Evolutionary conservation across 2,113 vertebrate genomes (phyloP), one percentile per base, ranked within the genome.

Genomic region (Dromas ardeola): DNA sequence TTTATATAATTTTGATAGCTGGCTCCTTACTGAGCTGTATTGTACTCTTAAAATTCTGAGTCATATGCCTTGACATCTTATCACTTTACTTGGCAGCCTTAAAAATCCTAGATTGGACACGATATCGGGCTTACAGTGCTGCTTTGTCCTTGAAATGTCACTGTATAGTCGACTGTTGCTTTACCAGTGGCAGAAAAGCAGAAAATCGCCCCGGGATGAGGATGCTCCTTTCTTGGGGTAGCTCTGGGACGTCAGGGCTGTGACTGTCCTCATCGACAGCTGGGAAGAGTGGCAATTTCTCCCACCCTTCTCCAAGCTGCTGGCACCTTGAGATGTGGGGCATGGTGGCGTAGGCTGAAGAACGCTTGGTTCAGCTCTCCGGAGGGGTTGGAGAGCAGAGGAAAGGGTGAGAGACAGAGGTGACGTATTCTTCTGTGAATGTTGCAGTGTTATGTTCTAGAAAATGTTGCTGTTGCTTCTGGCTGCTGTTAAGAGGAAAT

Each of bases 41-140:
- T 91, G 71, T 96, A 50, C 61, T 95, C 78, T 65, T 61, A 50
- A 81, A 85, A 79, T 92, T 93, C 81, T 96, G 97, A 95, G 89
- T 97, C 93, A 96, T 96, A 52, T 85, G 93, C 89, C 84, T 86
- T 90, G 91, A 97, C 89, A 92, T 96, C 93, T 89, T 91, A 91
- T 22, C 67, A 4, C 81, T 93, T 96, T 80, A 62, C 93, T 90
- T 97, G 94, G 93, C 87, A 97, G 93, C 66, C 50, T 81, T 86
- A 55, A 66, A 73, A 88, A 86, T 91, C 84, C 23, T 58, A 45
- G 63, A 74, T 81, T 90, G 91, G 93, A 43, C 76, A 58, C 7
- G 15, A 29, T 85, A 26, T 45, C 55, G 50, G 58, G 63, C 62
- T 92, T 38, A 21, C 47, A 81, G 76, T 4, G 6, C 78, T 43